These are phyloP conservation scores for Polylopha cassiicola DNA, from an alignment of 2,888 invertebrate species.

Conservation along the genomic window DNA sequence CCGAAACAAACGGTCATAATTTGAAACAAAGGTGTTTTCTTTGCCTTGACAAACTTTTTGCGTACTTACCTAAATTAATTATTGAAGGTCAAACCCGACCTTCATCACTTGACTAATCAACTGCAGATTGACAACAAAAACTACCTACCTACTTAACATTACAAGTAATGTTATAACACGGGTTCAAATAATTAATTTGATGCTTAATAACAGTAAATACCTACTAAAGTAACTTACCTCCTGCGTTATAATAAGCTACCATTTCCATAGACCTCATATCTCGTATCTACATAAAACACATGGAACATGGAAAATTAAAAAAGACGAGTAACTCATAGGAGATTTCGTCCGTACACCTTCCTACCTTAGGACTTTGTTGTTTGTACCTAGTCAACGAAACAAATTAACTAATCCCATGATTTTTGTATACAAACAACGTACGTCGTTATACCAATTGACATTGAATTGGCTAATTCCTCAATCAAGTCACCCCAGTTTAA, in stretches of 20 bases:
- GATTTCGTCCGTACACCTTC: too few species aligned
- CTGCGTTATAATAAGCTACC: too few species aligned
- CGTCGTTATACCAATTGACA: conserved; percentile 62
- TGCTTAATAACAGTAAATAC: background rate
- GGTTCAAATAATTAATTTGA: background rate
- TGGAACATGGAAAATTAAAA: too few species aligned
- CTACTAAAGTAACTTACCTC: too few species aligned
- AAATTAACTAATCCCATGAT: conserved; percentile 3
- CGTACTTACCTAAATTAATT: conserved; percentile 45
- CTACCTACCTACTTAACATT: background rate
- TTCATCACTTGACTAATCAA: conserved; percentile 68
- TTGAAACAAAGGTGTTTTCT: conserved; percentile 42
- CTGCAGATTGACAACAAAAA: conserved; percentile 43
- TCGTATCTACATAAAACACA: too few species aligned
- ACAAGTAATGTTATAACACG: too few species aligned
- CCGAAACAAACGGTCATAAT: too few species aligned
- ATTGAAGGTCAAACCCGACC: conserved; percentile 44
- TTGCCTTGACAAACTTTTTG: conserved; percentile 60
- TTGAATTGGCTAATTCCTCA: conserved; percentile 68
- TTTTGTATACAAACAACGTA: conserved; percentile 28
- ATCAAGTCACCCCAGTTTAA: conserved; percentile 51
- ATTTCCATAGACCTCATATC: too few species aligned
- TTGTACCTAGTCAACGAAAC: conserved; percentile 1
- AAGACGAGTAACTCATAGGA: too few species aligned
- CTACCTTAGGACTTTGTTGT: too few species aligned